phyloP scores from a whole-genome alignment of 2,797 vertebrate species.

The Hypotaenidia philippensis region DNA sequence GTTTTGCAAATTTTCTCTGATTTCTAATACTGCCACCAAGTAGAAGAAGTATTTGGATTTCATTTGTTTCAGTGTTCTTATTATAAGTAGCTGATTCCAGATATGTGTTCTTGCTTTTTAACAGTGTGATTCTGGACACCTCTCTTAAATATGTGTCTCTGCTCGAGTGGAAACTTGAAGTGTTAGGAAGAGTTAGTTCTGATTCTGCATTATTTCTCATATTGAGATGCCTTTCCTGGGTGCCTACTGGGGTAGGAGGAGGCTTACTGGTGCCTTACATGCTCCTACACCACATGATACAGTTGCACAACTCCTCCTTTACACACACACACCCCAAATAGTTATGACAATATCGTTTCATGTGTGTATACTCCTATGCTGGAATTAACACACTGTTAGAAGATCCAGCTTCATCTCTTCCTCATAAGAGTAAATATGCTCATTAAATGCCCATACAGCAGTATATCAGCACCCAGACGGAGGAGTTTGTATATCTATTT shows the following conservation, averaged over 20 bases:
- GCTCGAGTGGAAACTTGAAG: not conserved
- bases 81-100: not conserved
- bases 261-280: not conserved
- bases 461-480: not conserved
- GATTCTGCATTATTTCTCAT: not conserved
- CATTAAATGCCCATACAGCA: not conserved
- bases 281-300: not conserved
- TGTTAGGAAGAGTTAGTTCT: not conserved
- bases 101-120: not conserved
- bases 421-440: not conserved
- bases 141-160: not conserved
- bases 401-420: not conserved
- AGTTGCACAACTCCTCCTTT: not conserved
- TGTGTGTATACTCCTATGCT: not conserved
- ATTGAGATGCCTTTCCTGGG: not conserved
- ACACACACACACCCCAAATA: not conserved
- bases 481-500: not conserved
- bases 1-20: not conserved
- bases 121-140: not conserved
- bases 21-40: not conserved
- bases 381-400: not conserved
- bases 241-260: not conserved
- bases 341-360: not conserved
- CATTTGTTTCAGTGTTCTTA: not conserved
- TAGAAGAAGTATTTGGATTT: not conserved